These are phyloP conservation scores for Mus spretus DNA, from an alignment of 2,797 vertebrate species.

Conservation along the genomic window DNA sequence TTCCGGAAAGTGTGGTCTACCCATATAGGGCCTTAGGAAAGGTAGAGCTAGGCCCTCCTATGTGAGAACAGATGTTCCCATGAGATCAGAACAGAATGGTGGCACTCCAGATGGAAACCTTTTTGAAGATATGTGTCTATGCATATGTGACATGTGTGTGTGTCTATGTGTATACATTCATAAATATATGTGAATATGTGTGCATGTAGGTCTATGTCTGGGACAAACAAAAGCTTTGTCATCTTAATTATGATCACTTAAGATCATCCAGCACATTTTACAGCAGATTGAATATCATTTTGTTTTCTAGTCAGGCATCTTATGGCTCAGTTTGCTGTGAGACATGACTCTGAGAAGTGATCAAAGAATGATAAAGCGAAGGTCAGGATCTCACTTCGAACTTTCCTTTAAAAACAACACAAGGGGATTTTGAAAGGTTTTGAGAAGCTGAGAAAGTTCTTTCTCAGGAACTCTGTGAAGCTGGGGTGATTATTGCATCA, in stretches of 20 bases:
- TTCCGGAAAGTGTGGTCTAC: neutral
- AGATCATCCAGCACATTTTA: neutral
- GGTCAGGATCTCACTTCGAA: neutral
- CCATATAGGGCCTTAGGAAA: neutral
- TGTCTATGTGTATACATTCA: too few relatives aligned
- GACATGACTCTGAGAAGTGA: too few relatives aligned
- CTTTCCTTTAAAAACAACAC: neutral
- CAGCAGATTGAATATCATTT: neutral
- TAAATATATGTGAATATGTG: neutral
- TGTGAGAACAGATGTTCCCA: neutral
- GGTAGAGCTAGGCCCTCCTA: rapidly evolving
- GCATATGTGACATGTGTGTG: neutral
- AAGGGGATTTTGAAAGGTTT: constrained; percentile 29
- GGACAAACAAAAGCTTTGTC: neutral
- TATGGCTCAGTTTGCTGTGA: rapidly evolving
- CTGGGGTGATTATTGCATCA: neutral
- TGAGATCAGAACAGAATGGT: neutral
- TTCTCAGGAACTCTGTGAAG: neutral
- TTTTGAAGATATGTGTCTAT: neutral
- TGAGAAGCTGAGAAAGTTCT: neutral
- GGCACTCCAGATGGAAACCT: neutral
- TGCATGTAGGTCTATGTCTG: neutral
- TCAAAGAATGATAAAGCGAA: neutral
- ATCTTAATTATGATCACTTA: neutral
- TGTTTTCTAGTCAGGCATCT: neutral